These are phyloP conservation scores for Myotis planiceps DNA, from an alignment of 2,797 vertebrate species.

Conservation along the genomic window DNA sequence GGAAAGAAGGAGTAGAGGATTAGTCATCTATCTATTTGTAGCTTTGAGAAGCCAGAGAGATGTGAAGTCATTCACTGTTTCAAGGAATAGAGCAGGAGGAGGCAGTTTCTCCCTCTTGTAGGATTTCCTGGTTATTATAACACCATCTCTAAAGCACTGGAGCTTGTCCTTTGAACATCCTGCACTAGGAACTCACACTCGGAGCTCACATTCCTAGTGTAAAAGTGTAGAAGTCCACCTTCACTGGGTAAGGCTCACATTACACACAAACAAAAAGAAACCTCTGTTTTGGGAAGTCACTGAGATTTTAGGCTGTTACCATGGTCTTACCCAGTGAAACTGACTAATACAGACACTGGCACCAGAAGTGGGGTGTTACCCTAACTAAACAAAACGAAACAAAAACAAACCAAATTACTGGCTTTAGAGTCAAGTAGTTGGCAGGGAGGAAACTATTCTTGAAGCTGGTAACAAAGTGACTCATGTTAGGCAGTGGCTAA, in stretches of 20 bases:
- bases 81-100: neutral
- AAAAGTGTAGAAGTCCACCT: neutral
- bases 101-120: neutral
- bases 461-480: constrained; percentile 17
- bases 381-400: constrained; percentile 64
- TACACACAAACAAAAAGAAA: constrained; percentile 25
- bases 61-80: constrained; percentile 27
- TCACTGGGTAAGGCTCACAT: neutral
- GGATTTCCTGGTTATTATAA: constrained; percentile 11
- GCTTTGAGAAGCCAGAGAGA: constrained; percentile 42
- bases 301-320: constrained; percentile 57
- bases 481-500: constrained; percentile 15
- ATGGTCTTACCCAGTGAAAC: constrained; percentile 33
- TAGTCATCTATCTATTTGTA: constrained; percentile 60
- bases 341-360: constrained; percentile 67
- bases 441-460: constrained; percentile 38
- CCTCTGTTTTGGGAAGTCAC: constrained; percentile 47
- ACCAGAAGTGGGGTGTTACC: constrained; percentile 66
- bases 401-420: constrained; percentile 45
- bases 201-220: neutral
- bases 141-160: neutral
- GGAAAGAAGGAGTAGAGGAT: neutral
- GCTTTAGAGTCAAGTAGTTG: constrained; percentile 10
- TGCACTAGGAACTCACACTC: neutral
- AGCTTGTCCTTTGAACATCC: neutral